Base-by-base conservation (phyloP, 2,888 invertebrate genomes). In the Melikaiella ostensackeni region DNA sequence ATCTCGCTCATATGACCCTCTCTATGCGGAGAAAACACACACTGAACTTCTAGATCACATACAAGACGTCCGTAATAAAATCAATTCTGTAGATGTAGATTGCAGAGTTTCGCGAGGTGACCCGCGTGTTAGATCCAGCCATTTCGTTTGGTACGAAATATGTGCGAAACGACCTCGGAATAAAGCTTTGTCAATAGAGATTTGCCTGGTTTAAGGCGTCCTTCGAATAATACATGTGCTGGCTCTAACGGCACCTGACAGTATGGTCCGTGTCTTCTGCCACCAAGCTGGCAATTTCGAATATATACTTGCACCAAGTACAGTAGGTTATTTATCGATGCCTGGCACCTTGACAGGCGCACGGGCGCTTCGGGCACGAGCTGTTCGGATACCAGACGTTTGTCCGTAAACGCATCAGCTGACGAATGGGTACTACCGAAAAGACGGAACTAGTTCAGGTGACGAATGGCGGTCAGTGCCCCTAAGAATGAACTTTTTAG, bases 341-440 rank as follows among this genome's bases (percentile, higher is more conserved):
- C 83, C 83, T 85, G 88, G 86, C 89, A 88, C 86, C 89, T 86
- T 87, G 88, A 86, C 87, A 87, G 87, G 81, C 81, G 74, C 82
- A 87, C 87, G 86, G 87, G 81, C 81, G 74, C 82, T 84, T 84
- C 85, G 82, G 84, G 84, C 82, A 80, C 84, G 75, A 81, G 77
- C 81, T 73, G 80, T 81, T 81, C 82, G 84, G 83, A 86, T 86
- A 84, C 87, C 87, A 80, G 80, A 84, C 84, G 85, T 84, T 84
- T 85, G 84, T 84, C 84, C 85, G 86, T 75, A 82, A 83, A 84
- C 83, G 81, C 85, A 85, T 86, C 84, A 84, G 78, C 88, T 89
- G 87, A 89, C 86, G 86, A 86, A 89, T 88, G 89, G 81, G 77
- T 74, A 82, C 82, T 78, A 81, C 80, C 79, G 81, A 83, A 70